Percentiles rank a stretch among this genome's conserved stretches.
Evolutionary conservation across 2,797 vertebrate species (phyloP).

Genomic region (Chlorospingus semifuscus): DNA sequence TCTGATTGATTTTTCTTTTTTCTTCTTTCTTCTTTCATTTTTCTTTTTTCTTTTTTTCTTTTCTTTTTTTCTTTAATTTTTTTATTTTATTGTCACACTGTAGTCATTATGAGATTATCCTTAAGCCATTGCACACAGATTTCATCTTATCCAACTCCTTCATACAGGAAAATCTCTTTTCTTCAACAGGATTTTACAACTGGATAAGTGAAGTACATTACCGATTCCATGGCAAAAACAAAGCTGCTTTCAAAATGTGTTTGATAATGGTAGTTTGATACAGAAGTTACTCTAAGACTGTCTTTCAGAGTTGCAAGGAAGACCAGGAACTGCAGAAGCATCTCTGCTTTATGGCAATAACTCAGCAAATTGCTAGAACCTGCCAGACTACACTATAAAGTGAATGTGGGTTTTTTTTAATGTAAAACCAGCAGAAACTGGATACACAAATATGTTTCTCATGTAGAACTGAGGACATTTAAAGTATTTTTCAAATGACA

Average conservation of each 20-base stretch:
- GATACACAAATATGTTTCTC: background rate
- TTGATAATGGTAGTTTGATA: background rate
- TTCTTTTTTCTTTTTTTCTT: too few species aligned
- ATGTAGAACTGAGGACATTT: background rate
- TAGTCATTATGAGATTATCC: background rate
- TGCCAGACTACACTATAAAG: background rate
- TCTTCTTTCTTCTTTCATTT: fast-evolving
- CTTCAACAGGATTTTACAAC: background rate
- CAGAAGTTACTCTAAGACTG: background rate
- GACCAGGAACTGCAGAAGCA: background rate
- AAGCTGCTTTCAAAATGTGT: background rate
- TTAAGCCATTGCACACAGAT: background rate
- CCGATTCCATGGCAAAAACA: background rate
- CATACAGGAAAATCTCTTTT: background rate
- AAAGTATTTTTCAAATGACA: background rate
- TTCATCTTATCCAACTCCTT: background rate
- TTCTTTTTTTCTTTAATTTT: background rate
- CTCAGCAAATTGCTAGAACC: background rate
- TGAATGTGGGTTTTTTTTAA: background rate
- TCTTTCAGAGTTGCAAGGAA: background rate
- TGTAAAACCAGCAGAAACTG: background rate
- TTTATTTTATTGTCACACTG: background rate
- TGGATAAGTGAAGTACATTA: background rate
- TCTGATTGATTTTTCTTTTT: background rate
- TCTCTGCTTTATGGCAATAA: background rate